These are phyloP conservation scores for Rhabdomys pumilio DNA, from an alignment of 2,797 vertebrate species.

Conservation along the genomic window DNA sequence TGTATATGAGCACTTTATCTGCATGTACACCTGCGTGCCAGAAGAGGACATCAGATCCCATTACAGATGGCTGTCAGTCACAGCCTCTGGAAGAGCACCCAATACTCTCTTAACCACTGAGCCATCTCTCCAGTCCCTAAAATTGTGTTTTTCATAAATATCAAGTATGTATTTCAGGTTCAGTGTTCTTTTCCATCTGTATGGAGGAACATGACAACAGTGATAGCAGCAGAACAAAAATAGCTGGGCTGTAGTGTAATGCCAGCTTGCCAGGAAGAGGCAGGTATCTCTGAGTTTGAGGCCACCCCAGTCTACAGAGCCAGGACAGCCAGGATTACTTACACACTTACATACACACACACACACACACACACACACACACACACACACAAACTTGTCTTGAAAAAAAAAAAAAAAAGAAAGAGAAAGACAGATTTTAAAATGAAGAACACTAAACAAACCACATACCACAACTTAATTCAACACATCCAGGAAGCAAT, in stretches of 20 bases:
- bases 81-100: not conserved
- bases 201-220: not conserved
- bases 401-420: not conserved
- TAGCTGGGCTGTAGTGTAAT: not conserved
- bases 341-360: not conserved
- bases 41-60: not conserved
- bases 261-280: not conserved
- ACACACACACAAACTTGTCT: not conserved
- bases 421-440: constrained; percentile 45
- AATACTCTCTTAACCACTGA: not conserved
- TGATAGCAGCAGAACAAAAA: not conserved
- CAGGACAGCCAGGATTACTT: not conserved
- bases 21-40: not conserved
- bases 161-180: constrained; percentile 25
- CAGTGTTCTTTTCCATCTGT: constrained; percentile 20
- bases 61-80: not conserved
- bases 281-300: not conserved
- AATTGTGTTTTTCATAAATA: not conserved
- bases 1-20: not conserved
- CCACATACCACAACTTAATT: constrained; percentile 60
- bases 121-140: not conserved
- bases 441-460: constrained; percentile 70
- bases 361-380: not conserved
- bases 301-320: not conserved
- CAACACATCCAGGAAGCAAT: constrained; percentile 49